Evolutionary conservation across 2,797 vertebrate genomes (phyloP).

Genomic region (Chromis chromis): DNA sequence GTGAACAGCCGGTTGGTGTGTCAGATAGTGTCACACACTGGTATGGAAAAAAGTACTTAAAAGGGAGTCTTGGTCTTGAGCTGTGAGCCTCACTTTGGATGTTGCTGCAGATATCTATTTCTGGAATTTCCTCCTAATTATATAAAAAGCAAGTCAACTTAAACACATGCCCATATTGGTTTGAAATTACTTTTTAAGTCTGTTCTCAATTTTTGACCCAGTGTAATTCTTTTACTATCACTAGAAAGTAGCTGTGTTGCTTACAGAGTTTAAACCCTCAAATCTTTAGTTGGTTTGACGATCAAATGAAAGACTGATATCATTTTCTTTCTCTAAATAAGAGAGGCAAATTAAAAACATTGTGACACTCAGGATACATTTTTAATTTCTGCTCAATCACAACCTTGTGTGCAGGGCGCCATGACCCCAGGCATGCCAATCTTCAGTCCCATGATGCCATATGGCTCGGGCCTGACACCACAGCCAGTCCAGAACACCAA

Average conservation of each 20-base stretch:
- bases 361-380: too few relatives aligned
- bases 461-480: slow-evolving; percentile 96
- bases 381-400: not conserved
- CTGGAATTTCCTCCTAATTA: too few relatives aligned
- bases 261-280: not conserved
- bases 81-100: not conserved
- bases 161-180: not conserved
- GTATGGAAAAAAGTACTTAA: not conserved
- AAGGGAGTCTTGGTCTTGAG: not conserved
- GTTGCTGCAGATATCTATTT: not conserved
- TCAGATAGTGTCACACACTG: not conserved
- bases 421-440: slow-evolving; percentile 95
- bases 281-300: not conserved
- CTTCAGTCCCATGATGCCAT: slow-evolving; percentile 99
- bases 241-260: not conserved
- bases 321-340: not conserved
- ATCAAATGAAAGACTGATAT: not conserved
- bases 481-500: slow-evolving; percentile 96
- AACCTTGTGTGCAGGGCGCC: slow-evolving; percentile 83
- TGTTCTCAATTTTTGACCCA: too few relatives aligned
- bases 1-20: too few relatives aligned
- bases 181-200: not conserved
- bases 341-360: too few relatives aligned
- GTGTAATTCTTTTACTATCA: not conserved
- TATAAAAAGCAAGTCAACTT: not conserved